phyloP scores from a whole-genome alignment of 2,888 invertebrate genomes.

The Gastrophysa polygoni region DNA sequence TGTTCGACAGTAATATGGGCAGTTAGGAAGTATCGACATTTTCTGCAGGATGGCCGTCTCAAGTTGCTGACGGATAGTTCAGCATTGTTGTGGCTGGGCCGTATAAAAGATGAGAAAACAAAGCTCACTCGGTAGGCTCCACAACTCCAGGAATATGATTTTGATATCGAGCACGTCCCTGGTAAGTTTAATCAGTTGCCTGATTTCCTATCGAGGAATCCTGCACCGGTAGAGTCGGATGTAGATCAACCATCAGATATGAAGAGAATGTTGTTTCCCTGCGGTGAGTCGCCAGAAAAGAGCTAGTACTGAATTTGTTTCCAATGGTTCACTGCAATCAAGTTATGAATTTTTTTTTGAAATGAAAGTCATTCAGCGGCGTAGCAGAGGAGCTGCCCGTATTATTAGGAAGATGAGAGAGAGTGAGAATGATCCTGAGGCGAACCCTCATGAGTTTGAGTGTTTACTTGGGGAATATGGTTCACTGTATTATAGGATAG shows the following conservation, averaged over 20 bases:
- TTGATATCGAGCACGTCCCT: no score
- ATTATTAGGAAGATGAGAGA: background rate
- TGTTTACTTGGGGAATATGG: background rate
- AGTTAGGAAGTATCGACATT: no score
- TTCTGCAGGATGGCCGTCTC: no score
- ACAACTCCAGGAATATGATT: no score
- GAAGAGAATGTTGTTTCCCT: background rate
- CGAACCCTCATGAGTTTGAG: background rate
- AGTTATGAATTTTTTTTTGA: background rate
- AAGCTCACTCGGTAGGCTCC: no score
- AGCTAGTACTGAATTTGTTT: background rate
- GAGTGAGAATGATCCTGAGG: no score
- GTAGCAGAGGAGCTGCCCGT: background rate
- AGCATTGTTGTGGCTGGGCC: no score
- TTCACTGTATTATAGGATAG: background rate
- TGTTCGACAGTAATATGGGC: no score
- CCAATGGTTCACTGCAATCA: background rate
- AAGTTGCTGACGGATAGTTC: no score
- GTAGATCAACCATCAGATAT: background rate
- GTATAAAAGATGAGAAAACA: no score
- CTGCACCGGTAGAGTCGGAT: background rate
- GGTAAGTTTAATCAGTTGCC: no score
- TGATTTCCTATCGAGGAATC: no score
- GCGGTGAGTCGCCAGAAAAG: background rate
- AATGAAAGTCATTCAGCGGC: background rate